Conservation (phyloP, 2,113 vertebrate genomes). For the Ailuropoda melanoleuca region DNA sequence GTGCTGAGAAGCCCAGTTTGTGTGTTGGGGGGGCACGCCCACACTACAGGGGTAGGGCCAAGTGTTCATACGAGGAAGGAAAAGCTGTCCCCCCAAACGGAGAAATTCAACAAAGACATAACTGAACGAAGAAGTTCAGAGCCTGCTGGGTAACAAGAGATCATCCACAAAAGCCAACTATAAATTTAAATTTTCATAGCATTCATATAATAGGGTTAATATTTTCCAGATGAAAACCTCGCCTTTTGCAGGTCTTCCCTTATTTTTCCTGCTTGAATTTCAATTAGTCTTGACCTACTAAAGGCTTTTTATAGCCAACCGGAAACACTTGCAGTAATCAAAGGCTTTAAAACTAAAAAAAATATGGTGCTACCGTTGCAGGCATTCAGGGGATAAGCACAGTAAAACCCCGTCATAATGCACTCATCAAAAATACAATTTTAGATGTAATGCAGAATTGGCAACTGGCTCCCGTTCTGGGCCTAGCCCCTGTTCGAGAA, state of each 20-base stretch:
- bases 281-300: conserved; percentile 2
- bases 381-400: neutral
- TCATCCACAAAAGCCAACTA: neutral
- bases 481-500: neutral
- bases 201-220: neutral
- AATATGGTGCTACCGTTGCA: neutral
- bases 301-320: conserved; percentile 18
- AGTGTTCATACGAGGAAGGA: neutral
- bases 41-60: neutral
- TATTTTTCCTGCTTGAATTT: conserved; percentile 10
- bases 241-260: neutral
- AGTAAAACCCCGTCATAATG: neutral
- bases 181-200: neutral
- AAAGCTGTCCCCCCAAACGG: neutral
- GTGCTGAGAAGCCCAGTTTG: neutral
- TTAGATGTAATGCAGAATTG: neutral
- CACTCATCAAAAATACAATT: neutral
- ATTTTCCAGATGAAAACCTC: neutral
- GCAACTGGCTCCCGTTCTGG: neutral
- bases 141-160: neutral
- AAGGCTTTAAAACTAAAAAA: conserved; percentile 19
- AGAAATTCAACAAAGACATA: conserved; percentile 7
- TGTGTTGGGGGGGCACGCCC: neutral
- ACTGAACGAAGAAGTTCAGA: neutral
- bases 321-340: conserved; percentile 36